Percentiles rank a stretch among this genome's conserved stretches.
Conservation (phyloP, 1,140 invertebrate species). For the Zaprionus kolodkinae region DNA sequence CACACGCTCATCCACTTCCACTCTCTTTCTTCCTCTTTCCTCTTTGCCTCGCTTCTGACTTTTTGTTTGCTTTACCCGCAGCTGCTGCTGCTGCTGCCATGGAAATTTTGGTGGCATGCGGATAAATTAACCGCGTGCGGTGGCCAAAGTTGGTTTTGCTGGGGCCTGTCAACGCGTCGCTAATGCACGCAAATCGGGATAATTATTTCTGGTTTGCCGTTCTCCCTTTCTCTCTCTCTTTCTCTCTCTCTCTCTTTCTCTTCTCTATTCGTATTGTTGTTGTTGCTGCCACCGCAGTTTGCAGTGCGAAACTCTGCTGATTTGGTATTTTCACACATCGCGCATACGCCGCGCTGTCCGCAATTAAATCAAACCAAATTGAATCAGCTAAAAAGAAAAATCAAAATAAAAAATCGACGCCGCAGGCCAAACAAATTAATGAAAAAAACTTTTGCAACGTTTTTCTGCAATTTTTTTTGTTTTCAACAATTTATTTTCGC, state of each 20-base stretch:
- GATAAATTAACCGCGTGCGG: not conserved
- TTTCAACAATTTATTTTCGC: not conserved
- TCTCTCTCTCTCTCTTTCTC: too few species aligned
- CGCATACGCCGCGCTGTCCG: slow-evolving; percentile 16
- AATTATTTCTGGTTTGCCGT: not conserved
- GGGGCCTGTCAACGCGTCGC: too few species aligned
- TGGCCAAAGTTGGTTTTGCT: not conserved
- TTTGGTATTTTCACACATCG: slow-evolving; percentile 1
- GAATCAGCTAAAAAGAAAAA: not conserved
- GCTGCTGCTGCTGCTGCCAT: not conserved
- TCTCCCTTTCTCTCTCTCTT: not conserved
- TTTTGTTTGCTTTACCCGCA: too few species aligned
- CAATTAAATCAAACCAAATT: slow-evolving; percentile 7
- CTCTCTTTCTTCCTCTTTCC: too few species aligned
- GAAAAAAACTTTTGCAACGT: not conserved
- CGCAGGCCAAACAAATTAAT: slow-evolving; percentile 18
- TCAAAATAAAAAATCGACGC: not conserved
- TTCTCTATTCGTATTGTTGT: too few species aligned
- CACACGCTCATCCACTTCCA: too few species aligned
- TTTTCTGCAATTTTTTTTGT: not conserved
- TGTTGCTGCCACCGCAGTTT: too few species aligned
- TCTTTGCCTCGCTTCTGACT: too few species aligned
- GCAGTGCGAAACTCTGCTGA: not conserved
- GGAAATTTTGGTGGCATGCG: not conserved
- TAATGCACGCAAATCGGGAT: not conserved